Base-by-base conservation (phyloP, 2,888 invertebrate genomes). In the Tuta absoluta region DNA sequence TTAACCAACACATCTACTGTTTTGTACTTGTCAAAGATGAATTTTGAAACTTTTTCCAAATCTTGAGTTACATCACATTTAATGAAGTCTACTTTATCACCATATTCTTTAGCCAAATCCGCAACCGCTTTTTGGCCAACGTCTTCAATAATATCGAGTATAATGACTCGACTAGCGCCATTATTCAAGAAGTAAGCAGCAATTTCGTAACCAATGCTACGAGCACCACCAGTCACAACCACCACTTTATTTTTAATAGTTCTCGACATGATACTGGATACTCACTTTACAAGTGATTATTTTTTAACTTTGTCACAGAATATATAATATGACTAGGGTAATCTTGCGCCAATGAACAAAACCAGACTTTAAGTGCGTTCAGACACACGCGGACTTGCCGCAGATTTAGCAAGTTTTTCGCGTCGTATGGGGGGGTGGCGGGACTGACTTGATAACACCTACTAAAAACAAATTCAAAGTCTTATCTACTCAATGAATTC, bases 221-320 rank as follows among this genome's bases (percentile, higher is more conserved):
- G 78, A 0, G 92, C 92, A 17, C 87, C 93, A 0, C 93, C 93
- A 0, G 93, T 93, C 14, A 93, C 69, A 0, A 80, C 72, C 1
- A 76, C 72, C 12, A 71, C 69, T 74, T 77, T 78, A 64, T 75
- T 69, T 63, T 10, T 12, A 21, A 51, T 3, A 8, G 51, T 51
- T 51, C 12, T 51, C 23, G 51, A 19, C 51, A 51, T 51, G 0
- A 11, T 12, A n/a, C n/a, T n/a, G n/a, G 51, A 23, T 23, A 17
- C 17, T 4, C 17, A 17, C n/a, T n/a, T 45, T 17, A 1, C 45
- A 1, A 45, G 45, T 45, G 45, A 45, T 17, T 11, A 17, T 4
- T n/a, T n/a, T n/a, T n/a, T n/a, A 7, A 45, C 2, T 0, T 4
- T n/a, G 45, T 10, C 8, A 8, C 33, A 33, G 33, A 33, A 8